These are phyloP conservation scores for Malacoctenus gilli DNA, from an alignment of 2,797 vertebrate genomes.

Conservation along the genomic window DNA sequence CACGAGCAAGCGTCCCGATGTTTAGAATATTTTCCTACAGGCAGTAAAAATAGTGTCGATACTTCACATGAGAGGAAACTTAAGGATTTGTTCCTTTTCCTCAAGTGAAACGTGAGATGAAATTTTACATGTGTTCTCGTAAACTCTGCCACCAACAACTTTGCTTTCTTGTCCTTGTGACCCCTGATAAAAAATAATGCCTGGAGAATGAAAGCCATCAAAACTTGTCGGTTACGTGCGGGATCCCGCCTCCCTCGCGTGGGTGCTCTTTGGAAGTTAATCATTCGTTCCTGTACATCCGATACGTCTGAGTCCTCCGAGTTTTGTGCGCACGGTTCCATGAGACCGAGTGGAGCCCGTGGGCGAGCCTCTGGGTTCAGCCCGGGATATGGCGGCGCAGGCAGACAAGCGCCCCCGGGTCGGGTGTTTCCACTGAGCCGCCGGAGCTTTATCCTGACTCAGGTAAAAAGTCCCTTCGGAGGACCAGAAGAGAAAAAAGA, in stretches of 20 bases:
- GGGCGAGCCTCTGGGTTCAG: slow-evolving; percentile 20
- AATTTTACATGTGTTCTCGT: neutral
- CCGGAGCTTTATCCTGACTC: slow-evolving; percentile 63
- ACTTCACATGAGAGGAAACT: neutral
- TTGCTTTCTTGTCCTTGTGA: slow-evolving; percentile 1
- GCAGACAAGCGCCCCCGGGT: slow-evolving; percentile 42
- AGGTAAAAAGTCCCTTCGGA: slow-evolving; percentile 69
- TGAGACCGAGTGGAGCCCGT: neutral
- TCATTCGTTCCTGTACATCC: slow-evolving; percentile 22
- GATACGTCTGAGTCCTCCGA: slow-evolving; percentile 17
- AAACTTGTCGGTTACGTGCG: neutral
- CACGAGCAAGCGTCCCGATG: slow-evolving; percentile 14
- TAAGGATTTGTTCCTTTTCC: neutral
- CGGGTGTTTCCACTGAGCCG: slow-evolving; percentile 28
- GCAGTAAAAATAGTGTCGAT: no score
- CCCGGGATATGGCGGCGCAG: slow-evolving; percentile 6
- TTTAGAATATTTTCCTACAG: neutral
- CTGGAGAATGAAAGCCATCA: neutral
- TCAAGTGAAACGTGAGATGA: neutral
- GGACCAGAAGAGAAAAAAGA: neutral
- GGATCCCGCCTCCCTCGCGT: rapidly evolving
- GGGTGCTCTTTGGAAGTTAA: slow-evolving; percentile 8
- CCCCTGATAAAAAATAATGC: neutral
- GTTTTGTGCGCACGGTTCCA: slow-evolving; percentile 1
- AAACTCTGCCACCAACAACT: neutral